A percentile compares a stretch with the other conserved stretches of the same genome.
These are phyloP conservation scores for Mastomys coucha DNA, from an alignment of 2,113 vertebrate species.

Conservation along the genomic window DNA sequence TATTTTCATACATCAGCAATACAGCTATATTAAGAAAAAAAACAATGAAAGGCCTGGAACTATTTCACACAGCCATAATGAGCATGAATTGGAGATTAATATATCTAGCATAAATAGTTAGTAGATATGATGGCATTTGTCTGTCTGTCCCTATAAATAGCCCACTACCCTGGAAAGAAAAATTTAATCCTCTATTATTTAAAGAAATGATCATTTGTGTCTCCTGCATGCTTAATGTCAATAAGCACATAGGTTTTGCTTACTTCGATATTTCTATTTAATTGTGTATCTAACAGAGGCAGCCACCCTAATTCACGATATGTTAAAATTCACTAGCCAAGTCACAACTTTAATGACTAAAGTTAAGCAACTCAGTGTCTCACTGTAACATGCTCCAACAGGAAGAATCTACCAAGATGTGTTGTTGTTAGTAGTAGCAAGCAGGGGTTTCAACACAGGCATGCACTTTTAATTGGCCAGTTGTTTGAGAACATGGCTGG, in stretches of 20 bases:
- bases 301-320: conserved; percentile 54
- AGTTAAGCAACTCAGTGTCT: conserved; percentile 61
- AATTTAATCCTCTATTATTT: conserved; percentile 55
- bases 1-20: conserved; percentile 66
- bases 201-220: conserved; percentile 62
- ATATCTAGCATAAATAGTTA: conserved; percentile 49
- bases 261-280: conserved; percentile 62
- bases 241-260: conserved; percentile 51
- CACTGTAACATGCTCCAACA: conserved; percentile 39
- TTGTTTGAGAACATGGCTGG: conserved; percentile 41
- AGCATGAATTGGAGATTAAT: conserved; percentile 72
- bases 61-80: conserved; percentile 65
- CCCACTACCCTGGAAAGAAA: conserved; percentile 13
- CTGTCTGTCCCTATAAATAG: background rate
- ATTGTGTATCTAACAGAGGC: conserved; percentile 64
- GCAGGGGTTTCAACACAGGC: conserved; percentile 52
- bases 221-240: conserved; percentile 64
- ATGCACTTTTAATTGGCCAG: conserved; percentile 49
- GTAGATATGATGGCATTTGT: conserved; percentile 40
- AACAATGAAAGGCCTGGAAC: conserved; percentile 47
- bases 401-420: conserved; percentile 24
- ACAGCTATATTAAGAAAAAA: conserved; percentile 57
- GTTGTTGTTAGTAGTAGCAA: conserved; percentile 54
- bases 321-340: conserved; percentile 32
- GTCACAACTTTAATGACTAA: conserved; percentile 63